Conservation (phyloP, 2,113 vertebrate species). For the human region GRCh38 chr15:95417001-95417500, state of each 20-base stretch:
- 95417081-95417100: constrained; percentile 86
- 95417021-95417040: constrained; percentile 89
- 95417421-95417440: not conserved
- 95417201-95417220: not conserved
- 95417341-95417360: not conserved
- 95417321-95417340: constrained; percentile 36
- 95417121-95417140: constrained; percentile 84
- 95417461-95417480: not conserved
- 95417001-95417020: constrained; percentile 90
- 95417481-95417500: not conserved
- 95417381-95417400: not conserved
- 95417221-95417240: not conserved
- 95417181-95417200: not conserved
- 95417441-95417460: not conserved
- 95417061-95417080: constrained; percentile 89
- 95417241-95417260: not conserved
- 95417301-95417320: constrained; percentile 42
- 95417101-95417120: constrained; percentile 79
- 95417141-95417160: constrained; percentile 57
- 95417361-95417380: constrained; percentile 26
- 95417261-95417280: not conserved
- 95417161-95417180: constrained; percentile 73
- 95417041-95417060: constrained; percentile 92
- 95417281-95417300: constrained; percentile 1
- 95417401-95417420: not conserved